phyloP scores from a whole-genome alignment of 2,797 vertebrate species.

The Lerista edwardsae region DNA sequence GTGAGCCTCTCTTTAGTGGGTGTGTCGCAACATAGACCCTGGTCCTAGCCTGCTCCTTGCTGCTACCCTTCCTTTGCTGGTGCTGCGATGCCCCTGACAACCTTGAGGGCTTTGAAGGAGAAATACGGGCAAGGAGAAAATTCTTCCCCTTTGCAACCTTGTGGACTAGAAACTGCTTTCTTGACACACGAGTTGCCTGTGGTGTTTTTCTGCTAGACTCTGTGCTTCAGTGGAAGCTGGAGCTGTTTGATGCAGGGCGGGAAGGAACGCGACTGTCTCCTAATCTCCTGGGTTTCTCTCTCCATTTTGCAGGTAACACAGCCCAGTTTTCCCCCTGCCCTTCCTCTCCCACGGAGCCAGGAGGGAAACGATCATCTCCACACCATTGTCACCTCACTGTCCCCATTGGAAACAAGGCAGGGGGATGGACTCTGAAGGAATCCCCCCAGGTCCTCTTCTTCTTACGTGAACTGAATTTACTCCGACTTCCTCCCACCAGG shows the following conservation, averaged over 20 bases:
- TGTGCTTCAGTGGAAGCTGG: background rate
- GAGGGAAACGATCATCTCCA: conserved; percentile 26
- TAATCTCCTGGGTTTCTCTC: background rate
- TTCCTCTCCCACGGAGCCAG: conserved; percentile 26
- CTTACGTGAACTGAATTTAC: conserved; percentile 29
- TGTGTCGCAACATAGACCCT: background rate
- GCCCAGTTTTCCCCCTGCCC: conserved; percentile 13
- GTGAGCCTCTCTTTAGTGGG: background rate
- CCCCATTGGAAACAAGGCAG: conserved; percentile 19
- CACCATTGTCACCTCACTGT: conserved; percentile 10
- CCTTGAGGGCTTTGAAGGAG: too few relatives aligned
- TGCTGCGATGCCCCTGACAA: too few relatives aligned
- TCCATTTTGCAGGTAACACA: conserved; percentile 16
- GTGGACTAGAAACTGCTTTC: background rate
- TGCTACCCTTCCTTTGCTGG: background rate
- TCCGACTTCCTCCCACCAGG: background rate
- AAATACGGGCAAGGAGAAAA: too few relatives aligned
- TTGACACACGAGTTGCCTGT: background rate
- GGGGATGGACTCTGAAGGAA: conserved; percentile 31
- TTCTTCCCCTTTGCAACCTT: too few relatives aligned
- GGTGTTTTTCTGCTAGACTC: background rate
- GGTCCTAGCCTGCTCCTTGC: too few relatives aligned
- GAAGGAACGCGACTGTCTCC: too few relatives aligned
- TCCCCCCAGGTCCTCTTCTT: background rate
- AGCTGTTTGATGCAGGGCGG: too few relatives aligned